Percentiles rank a stretch among this genome's conserved stretches.
These are phyloP conservation scores for Crotophaga sulcirostris DNA, from an alignment of 2,113 vertebrate species.

Conservation along the genomic window DNA sequence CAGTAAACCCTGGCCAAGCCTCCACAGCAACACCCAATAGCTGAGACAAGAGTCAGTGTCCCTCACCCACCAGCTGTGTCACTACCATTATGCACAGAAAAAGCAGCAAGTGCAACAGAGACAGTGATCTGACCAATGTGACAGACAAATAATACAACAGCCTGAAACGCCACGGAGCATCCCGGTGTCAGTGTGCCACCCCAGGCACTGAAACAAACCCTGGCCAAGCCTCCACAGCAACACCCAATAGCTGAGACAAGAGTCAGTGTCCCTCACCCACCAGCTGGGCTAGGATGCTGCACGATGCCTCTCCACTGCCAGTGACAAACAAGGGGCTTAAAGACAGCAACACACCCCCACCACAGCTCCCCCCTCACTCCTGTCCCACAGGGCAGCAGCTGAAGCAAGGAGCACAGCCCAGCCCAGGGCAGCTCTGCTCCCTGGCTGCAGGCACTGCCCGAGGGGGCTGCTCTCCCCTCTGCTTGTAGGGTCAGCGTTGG, in stretches of 20 bases:
- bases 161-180: neutral
- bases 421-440: neutral
- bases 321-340: neutral
- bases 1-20: fast-evolving
- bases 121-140: neutral
- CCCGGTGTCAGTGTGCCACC: neutral
- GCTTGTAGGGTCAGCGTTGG: fast-evolving
- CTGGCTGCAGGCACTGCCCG: neutral
- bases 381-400: fast-evolving
- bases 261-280: neutral
- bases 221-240: neutral
- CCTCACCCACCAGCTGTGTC: neutral
- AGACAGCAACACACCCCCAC: fast-evolving
- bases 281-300: too few species aligned
- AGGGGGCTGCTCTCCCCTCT: neutral
- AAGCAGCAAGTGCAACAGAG: neutral
- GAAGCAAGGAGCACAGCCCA: fast-evolving
- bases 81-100: neutral
- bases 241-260: fast-evolving
- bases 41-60: fast-evolving
- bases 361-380: fast-evolving
- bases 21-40: fast-evolving
- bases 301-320: neutral
- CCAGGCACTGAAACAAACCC: neutral
- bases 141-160: neutral